Evolutionary conservation across 2,113 vertebrate species (phyloP), one percentile per base, ranked within the genome.

Genomic region (Amphiprion percula): DNA sequence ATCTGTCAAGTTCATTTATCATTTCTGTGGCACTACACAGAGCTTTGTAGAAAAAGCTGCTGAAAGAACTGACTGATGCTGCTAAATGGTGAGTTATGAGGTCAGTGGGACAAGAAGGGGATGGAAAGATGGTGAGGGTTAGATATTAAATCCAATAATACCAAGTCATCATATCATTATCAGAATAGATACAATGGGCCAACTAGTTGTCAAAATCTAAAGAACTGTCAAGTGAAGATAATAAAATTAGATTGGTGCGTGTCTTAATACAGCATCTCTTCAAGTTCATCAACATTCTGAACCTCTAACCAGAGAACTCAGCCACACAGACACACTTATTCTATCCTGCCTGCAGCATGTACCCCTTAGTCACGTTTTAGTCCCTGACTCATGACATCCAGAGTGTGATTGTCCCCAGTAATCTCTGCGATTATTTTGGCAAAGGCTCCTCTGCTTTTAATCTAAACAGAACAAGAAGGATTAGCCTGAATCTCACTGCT

Each of bases 1-100:
- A 90, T 30, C 87, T 88, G 89, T 91, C 89, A 83, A 19, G 6
- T 87, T 85, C 79, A 52, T 89, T 92, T 87, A 91, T 86, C 85
- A 79, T 86, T 86, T 75, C 70, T 71, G 73, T 56, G 77, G 37
- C 75, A 68, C 69, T 74, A 60, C 84, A 81, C 41, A 78, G 67
- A 17, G 19, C 73, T 77, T 79, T 78, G 78, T 56, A 77, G 74
- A 50, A 74, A 72, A 73, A 74, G 82, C 83, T 15, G 46, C 52
- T 81, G 68, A 76, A 84, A 82, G 6, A 79, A 73, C 4, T 26
- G 77, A 59, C 56, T 54, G 77, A 68, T 73, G 82, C 64, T 30
- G 61, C 71, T 83, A 74, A 87, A 87, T 12, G 2, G 10, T 47
- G 69, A 80, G 50, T 88, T 85, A 64, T 2, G 58, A 50, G 69